phyloP scores from a whole-genome alignment of 2,888 invertebrate species.

The Dicycla oo region DNA sequence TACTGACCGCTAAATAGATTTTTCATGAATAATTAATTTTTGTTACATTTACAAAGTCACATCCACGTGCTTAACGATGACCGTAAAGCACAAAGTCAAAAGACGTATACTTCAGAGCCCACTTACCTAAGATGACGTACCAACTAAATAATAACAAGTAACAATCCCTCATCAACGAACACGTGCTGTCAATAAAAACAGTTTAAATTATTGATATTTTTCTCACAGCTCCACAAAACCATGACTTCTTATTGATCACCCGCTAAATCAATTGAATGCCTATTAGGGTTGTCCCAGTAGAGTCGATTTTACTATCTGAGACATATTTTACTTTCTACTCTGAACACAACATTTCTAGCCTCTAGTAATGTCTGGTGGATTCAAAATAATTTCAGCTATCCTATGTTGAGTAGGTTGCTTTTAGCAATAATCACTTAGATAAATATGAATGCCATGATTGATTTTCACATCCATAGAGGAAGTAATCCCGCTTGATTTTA shows the following conservation, averaged over 20 bases:
- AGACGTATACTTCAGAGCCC: background rate
- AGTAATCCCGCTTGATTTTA: background rate
- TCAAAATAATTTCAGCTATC: background rate
- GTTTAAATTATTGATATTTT: slow-evolving; percentile 35
- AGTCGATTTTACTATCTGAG: background rate
- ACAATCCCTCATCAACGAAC: slow-evolving; percentile 1
- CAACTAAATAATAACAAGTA: background rate
- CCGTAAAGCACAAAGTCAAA: background rate
- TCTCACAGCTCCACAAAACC: slow-evolving; percentile 51
- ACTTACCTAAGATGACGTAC: background rate
- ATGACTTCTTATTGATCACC: slow-evolving; percentile 53
- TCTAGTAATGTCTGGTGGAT: background rate
- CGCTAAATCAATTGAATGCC: slow-evolving; percentile 53
- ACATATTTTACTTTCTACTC: background rate
- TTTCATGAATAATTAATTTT: no score
- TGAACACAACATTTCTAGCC: no score
- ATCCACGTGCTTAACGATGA: background rate
- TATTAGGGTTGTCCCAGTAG: slow-evolving; percentile 31
- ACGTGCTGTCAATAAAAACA: slow-evolving; percentile 53
- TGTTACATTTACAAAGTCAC: background rate
- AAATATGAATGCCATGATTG: no score
- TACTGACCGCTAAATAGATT: background rate
- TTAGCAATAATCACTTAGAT: background rate
- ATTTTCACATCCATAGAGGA: background rate
- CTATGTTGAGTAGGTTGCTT: background rate